Base-by-base conservation (phyloP, 2,113 vertebrate species). In the Tetrax tetrax region DNA sequence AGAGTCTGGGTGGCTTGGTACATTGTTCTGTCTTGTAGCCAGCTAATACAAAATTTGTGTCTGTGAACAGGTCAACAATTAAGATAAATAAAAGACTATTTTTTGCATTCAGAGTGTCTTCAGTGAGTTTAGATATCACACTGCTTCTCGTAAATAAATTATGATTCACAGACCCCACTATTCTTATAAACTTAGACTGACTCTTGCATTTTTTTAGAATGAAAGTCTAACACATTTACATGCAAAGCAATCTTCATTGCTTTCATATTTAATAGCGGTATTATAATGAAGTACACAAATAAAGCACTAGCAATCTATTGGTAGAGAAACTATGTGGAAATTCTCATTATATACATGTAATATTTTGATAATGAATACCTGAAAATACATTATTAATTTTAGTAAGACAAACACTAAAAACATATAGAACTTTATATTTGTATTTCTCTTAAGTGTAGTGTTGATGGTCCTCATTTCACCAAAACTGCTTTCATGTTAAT, bases 11-110 rank as follows among this genome's bases (percentile, higher is more conserved):
- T 10, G 99, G 99, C 96, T 99, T 99, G 60, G 98, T 99, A 95
- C 99, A 99, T 91, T 99, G 99, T 84, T 99, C 99, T 1, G 99
- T 99, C 98, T 99, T 99, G 95, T 99, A 99, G 97, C 99, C 99
- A 86, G 98, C 98, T 97, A 99, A 97, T 94, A 99, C 99, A 93
- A 99, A 99, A 95, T 98, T 99, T 88, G 98, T 98, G 80, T 99
- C 99, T 99, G 98, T 19, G 96, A 97, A 61, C 33, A 93, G 68
- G 84, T 71, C 53, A 93, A 84, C 29, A 93, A 80, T 80, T 80
- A 87, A 61, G 22, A 80, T 20, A 70, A 84, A 83, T 90, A 54
- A 93, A 75, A 51, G 70, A 68, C 51, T 90, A n/a, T n/a, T 33
- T 82, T 83, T 65, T 75, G 50, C 38, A 93, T 90, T 60, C n/a